phyloP scores from a whole-genome alignment of 2,797 vertebrate genomes.

The Acrocephalus scirpaceus region DNA sequence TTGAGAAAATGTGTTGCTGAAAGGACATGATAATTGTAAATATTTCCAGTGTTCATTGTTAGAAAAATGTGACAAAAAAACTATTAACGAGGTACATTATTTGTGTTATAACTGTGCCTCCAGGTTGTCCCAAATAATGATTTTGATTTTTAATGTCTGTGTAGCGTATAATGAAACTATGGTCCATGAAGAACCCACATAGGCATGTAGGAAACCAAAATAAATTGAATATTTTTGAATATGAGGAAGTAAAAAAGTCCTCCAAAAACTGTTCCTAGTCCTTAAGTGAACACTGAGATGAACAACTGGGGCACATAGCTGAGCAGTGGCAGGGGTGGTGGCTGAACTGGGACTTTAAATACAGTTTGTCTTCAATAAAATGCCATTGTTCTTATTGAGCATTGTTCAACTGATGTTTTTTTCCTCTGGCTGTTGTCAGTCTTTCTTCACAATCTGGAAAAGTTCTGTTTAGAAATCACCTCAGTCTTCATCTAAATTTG shows the following conservation, averaged over 20 bases:
- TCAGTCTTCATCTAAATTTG: not conserved
- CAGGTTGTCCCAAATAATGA: not conserved
- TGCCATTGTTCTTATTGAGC: not conserved
- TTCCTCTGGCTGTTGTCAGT: not conserved
- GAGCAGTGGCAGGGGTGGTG: not conserved
- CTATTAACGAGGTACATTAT: not conserved
- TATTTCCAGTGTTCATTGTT: not conserved
- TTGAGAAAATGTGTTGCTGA: not conserved
- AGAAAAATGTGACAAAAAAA: not conserved
- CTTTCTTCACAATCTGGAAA: not conserved
- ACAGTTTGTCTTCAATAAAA: not conserved
- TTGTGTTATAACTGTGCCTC: not conserved
- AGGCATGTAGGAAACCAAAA: not conserved
- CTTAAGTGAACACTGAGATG: not conserved
- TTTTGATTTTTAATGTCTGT: not conserved
- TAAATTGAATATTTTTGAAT: not conserved
- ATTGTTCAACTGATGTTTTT: not conserved
- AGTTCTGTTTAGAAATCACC: not conserved
- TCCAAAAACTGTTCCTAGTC: not conserved
- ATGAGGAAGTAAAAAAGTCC: fast-evolving
- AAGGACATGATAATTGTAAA: not conserved
- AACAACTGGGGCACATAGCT: not conserved
- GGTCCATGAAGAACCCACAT: not conserved
- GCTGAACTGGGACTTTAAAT: not conserved
- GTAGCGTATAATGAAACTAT: not conserved